Evolutionary conservation across 2,797 vertebrate genomes (phyloP), one percentile per base, ranked within the genome.

Genomic region (Carduelis carduelis): DNA sequence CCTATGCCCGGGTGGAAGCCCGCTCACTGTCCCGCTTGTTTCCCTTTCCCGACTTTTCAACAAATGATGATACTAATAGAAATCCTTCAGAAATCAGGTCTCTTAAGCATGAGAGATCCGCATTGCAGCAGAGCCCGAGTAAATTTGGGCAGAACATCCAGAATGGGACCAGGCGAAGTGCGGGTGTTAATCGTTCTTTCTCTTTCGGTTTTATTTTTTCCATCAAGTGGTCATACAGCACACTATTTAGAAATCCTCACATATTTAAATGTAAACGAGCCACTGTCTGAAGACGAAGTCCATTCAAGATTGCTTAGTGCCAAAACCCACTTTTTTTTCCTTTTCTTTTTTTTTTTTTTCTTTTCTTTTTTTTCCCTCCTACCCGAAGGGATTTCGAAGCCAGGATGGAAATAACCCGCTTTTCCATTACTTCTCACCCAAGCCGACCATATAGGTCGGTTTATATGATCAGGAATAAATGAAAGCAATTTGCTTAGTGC

Each of bases 151-250:
- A 50, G 46, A 82, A 46, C 5, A 8, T 15, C 41, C 52, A 21
- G 5, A 72, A 35, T 28, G 9, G 14, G 24, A 43, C 8, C 16
- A 37, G 12, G 28, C 3, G 2, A 43, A 30, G 19, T 6, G 47
- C 12, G 24, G 3, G 57, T 7, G 5, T 61, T 52, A 34, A 17
- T 30, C 4, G 1, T 39, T 61, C 87, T 92, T 96, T 92, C 80
- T 83, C 90, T 90, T 94, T 96, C 87, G 30, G 13, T 94, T 94
- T 95, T 85, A 47, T 84, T 87, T 87, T 94, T 49, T 49, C 27
- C 52, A 22, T 46, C 32, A 55, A 60, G 3, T 20, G 16, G 41
- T 34, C 60, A 8, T 37, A 20, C 22, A 65, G 30, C 17, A 15
- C 3, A 1, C 4, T 61, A 30, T 57, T 82, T 70, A 39, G 14